Evolutionary conservation across 2,888 invertebrate genomes (phyloP).

Genomic region (Euzophera pinguis): DNA sequence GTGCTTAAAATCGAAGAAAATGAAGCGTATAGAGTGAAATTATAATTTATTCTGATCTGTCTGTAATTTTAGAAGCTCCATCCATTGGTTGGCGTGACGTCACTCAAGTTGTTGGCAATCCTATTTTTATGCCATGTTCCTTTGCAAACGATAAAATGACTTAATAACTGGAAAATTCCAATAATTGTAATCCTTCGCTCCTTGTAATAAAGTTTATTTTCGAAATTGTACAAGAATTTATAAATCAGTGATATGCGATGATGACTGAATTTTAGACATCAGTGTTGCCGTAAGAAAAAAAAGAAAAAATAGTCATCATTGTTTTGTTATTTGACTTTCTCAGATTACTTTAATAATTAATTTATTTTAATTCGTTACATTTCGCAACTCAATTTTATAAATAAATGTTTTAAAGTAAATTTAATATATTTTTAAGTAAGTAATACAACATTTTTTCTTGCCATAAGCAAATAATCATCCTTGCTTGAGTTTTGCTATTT

Average conservation of each 20-base stretch:
- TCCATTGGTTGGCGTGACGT: slow-evolving; percentile 71
- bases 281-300: slow-evolving; percentile 37
- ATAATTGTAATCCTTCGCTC: slow-evolving; percentile 47
- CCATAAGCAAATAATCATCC: background rate
- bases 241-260: too few species aligned
- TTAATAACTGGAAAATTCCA: slow-evolving; percentile 38
- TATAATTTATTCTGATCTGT: slow-evolving; percentile 61
- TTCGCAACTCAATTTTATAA: too few species aligned
- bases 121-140: slow-evolving; percentile 75
- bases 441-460: too few species aligned
- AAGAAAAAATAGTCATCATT: background rate
- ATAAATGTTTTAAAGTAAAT: too few species aligned
- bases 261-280: slow-evolving; percentile 29
- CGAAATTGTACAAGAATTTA: slow-evolving; percentile 27
- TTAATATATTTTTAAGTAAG: too few species aligned
- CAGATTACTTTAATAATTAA: background rate
- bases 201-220: slow-evolving; percentile 47
- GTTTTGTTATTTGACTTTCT: background rate
- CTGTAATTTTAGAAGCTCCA: slow-evolving; percentile 77
- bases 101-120: slow-evolving; percentile 77
- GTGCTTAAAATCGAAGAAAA: slow-evolving; percentile 44
- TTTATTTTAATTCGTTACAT: too few species aligned
- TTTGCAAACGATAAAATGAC: slow-evolving; percentile 57
- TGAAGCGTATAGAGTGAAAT: slow-evolving; percentile 50
- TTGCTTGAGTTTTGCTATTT: background rate